Percentiles rank a stretch among this genome's conserved stretches.
These are phyloP conservation scores for Drosophila neotestacea DNA, from an alignment of 2,888 invertebrate species.

Conservation along the genomic window DNA sequence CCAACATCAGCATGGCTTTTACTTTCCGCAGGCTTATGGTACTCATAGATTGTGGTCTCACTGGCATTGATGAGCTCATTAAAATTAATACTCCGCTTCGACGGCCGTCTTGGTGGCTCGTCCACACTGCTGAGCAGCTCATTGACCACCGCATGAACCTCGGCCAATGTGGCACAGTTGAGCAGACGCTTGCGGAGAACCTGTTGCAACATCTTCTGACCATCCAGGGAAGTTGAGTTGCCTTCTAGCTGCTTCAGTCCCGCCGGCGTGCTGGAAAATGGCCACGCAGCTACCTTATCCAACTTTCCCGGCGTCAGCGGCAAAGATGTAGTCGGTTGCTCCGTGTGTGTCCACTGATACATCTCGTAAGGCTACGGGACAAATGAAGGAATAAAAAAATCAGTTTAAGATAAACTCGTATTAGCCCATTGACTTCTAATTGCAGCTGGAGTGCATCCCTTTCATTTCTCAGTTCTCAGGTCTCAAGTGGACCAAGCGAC, in stretches of 20 bases:
- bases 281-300: slow-evolving; percentile 89
- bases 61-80: slow-evolving; percentile 82
- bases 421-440: slow-evolving; percentile 71
- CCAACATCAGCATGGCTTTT: slow-evolving; percentile 40
- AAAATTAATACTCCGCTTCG: slow-evolving; percentile 78
- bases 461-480: slow-evolving; percentile 23
- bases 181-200: slow-evolving; percentile 79
- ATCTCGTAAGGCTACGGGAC: slow-evolving; percentile 91
- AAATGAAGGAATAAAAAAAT: slow-evolving; percentile 65
- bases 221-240: slow-evolving; percentile 37
- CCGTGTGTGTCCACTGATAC: slow-evolving; percentile 96
- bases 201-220: slow-evolving; percentile 66
- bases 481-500: slow-evolving; percentile 47
- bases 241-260: slow-evolving; percentile 19
- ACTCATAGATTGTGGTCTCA: slow-evolving; percentile 82
- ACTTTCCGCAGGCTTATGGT: slow-evolving; percentile 49
- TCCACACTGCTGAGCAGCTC: slow-evolving; percentile 77
- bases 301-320: slow-evolving; percentile 92
- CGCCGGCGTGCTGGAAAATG: slow-evolving; percentile 86
- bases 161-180: slow-evolving; percentile 80
- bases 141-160: slow-evolving; percentile 82
- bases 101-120: slow-evolving; percentile 72
- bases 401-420: slow-evolving; percentile 31
- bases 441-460: slow-evolving; percentile 62
- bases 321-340: slow-evolving; percentile 89